Conservation (phyloP, 2,888 invertebrate species). For the Plebejus melissa region DNA sequence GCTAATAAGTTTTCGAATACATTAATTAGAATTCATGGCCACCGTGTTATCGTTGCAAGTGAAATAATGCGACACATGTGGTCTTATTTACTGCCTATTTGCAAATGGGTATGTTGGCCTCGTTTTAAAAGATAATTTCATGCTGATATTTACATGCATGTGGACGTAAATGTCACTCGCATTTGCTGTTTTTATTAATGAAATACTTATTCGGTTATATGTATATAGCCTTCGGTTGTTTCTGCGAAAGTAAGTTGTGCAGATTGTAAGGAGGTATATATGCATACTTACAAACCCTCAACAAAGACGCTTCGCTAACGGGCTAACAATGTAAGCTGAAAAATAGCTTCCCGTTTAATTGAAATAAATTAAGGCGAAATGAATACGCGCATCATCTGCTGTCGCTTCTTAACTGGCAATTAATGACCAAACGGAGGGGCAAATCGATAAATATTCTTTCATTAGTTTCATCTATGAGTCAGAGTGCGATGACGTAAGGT, state of each 20-base stretch:
- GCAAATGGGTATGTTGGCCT: constrained; percentile 21
- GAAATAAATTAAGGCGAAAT: not conserved
- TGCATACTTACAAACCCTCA: not conserved
- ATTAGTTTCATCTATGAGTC: constrained; percentile 37
- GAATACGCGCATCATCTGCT: constrained; percentile 4
- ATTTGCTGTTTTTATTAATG: not conserved
- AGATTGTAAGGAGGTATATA: not conserved
- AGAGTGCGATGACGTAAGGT: constrained; percentile 34
- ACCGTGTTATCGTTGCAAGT: constrained; percentile 42
- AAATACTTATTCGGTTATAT: not conserved
- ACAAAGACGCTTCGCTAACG: not conserved
- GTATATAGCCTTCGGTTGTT: not conserved
- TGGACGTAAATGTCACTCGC: constrained; percentile 8
- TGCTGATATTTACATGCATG: constrained; percentile 20
- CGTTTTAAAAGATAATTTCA: constrained; percentile 24
- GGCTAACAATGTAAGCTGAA: not conserved
- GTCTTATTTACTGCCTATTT: constrained; percentile 23
- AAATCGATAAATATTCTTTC: constrained; percentile 30
- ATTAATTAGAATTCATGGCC: constrained; percentile 47
- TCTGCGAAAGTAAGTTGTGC: not conserved
- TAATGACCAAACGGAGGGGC: constrained; percentile 26
- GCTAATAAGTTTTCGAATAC: constrained; percentile 35
- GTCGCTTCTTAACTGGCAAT: constrained; percentile 8
- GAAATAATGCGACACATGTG: constrained; percentile 30
- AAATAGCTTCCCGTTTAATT: constrained; percentile 8